phyloP scores from a whole-genome alignment of 2,113 vertebrate genomes.

The Oncorhynchus nerka region DNA sequence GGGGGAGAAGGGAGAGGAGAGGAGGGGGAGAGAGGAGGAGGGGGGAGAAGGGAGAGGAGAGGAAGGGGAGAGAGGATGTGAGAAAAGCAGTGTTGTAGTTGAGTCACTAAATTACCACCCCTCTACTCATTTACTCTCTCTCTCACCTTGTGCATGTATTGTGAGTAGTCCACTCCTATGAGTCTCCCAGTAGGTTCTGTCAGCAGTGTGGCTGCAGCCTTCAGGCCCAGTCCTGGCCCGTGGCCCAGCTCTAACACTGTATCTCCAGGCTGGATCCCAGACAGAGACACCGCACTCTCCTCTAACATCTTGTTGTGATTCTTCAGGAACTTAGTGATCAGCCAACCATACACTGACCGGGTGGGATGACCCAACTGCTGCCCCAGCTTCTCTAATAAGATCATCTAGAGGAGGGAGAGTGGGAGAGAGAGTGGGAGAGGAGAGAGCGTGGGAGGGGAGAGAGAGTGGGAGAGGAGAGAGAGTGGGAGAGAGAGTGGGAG shows the following conservation, averaged over 20 bases:
- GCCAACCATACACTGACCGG: conserved; percentile 59
- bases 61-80: accelerated
- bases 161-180: conserved; percentile 70
- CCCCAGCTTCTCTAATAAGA: conserved; percentile 47
- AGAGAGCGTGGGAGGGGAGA: no score
- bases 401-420: conserved; percentile 15
- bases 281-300: conserved; percentile 60
- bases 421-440: no score
- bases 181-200: conserved; percentile 54
- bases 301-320: conserved; percentile 57
- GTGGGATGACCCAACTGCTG: conserved; percentile 65
- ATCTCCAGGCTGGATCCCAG: conserved; percentile 59
- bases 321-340: conserved; percentile 54
- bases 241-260: conserved; percentile 72
- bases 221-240: conserved; percentile 65
- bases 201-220: conserved; percentile 55
- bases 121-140: no score
- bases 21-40: accelerated
- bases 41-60: no score
- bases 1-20: not conserved
- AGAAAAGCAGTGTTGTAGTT: no score
- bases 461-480: not conserved
- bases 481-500: no score
- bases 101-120: no score
- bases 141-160: conserved; percentile 69